Base-by-base conservation (phyloP, 2,797 vertebrate genomes). In the Pterois miles region DNA sequence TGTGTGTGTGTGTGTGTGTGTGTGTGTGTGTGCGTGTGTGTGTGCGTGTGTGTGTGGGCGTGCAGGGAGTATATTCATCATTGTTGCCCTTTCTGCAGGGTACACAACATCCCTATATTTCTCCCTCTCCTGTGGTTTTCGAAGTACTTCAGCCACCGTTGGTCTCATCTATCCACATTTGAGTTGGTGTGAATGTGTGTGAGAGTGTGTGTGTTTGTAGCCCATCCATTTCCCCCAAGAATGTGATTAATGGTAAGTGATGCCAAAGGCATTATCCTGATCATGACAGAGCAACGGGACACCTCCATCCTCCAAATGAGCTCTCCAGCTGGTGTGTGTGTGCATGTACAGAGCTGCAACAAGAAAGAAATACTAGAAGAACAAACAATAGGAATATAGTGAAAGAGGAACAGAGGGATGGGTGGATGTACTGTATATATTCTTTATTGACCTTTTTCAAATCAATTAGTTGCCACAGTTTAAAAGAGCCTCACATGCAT, bases 221-320 rank as follows among this genome's bases (percentile, higher is more conserved):
- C 58, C 71, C 76, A 88, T 83, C 69, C 33, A 83, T 86, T 86
- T 48, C 72, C 69, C 73, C 29, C 67, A 58, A 71, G 67, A 88
- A 84, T 74, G 79, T 86, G 86, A 87, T 83, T 83, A 86, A 91
- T 86, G 79, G 48, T 83, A 83, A 83, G 85, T 86, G 86, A 86
- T 76, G 77, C 86, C 71, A 84, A 78, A 84, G 68, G 77, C 81
- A 83, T 91, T 88, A 86, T 81, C 76, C 80, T 84, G 84, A 89
- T 89, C 74, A 89, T 88, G 84, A 87, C 84, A 71, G 86, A 86
- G 87, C 71, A 86, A 83, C 78, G 73, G 52, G 16, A 84, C 78
- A 85, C 87, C 82, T 80, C 71, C 73, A 78, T 85, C 82, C 76
- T 86, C 79, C 52, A 81, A 86, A 89, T 81, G 80, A 77, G 79